Evolutionary conservation across 2,797 vertebrate genomes (phyloP).

Genomic region (Pangasius macronema): DNA sequence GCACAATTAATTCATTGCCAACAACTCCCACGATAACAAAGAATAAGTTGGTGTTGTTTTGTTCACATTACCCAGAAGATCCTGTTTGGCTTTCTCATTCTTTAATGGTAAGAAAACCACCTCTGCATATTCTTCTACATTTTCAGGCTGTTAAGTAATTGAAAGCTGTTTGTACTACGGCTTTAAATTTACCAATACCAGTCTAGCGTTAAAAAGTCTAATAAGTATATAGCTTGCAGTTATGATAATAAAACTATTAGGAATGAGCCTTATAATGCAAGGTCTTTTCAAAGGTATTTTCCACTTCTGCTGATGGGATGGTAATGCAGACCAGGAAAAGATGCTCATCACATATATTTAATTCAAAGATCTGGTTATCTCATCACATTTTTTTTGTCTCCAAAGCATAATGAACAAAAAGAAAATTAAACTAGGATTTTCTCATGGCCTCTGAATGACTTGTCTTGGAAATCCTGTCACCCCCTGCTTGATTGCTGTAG

Average conservation of each 20-base stretch:
- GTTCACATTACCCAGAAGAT: not conserved
- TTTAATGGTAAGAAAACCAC: not conserved
- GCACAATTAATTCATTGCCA: conserved; percentile 23
- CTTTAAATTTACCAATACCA: not conserved
- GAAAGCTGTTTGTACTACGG: not conserved
- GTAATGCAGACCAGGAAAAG: not conserved
- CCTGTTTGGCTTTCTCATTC: conserved; percentile 1
- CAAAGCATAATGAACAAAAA: not conserved
- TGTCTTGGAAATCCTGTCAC: not conserved
- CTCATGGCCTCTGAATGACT: not conserved
- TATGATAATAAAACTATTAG: not conserved
- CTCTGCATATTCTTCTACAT: not conserved
- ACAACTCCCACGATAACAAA: conserved; percentile 4
- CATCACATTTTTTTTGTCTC: not conserved
- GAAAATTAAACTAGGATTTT: not conserved
- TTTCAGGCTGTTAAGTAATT: conserved; percentile 6
- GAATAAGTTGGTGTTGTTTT: not conserved
- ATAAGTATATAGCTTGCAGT: not conserved
- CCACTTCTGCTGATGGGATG: not conserved
- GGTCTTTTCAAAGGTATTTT: not conserved
- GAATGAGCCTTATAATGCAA: not conserved
- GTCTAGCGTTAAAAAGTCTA: not conserved
- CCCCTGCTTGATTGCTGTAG: not conserved
- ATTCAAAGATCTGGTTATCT: not conserved
- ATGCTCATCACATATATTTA: not conserved